Conservation (phyloP, 2,888 invertebrate genomes). For the Mechanitis mazaeus region DNA sequence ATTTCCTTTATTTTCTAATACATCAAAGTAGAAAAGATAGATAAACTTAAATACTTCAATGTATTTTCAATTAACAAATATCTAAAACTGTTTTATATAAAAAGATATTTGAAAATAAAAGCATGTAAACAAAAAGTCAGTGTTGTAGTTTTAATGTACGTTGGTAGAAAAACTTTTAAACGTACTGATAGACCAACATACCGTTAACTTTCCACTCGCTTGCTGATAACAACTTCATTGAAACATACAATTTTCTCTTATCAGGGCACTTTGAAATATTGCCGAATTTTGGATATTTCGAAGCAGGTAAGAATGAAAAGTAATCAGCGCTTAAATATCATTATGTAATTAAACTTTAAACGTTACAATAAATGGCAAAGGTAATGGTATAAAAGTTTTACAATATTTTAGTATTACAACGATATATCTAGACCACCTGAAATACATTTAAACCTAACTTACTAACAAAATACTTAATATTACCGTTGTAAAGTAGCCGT, state of each 20-base stretch:
- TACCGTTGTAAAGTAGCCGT: background rate
- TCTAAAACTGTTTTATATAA: too few relatives aligned
- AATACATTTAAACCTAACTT: too few relatives aligned
- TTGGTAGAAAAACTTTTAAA: slow-evolving; percentile 6
- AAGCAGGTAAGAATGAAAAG: slow-evolving; percentile 39
- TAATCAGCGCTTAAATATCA: slow-evolving; percentile 27
- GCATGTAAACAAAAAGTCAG: background rate
- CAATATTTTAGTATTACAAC: background rate
- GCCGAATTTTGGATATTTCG: slow-evolving; percentile 55
- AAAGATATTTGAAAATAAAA: too few relatives aligned
- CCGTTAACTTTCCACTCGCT: slow-evolving; percentile 22
- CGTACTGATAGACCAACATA: slow-evolving; percentile 15
- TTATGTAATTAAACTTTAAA: too few relatives aligned
- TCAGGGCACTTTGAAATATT: slow-evolving; percentile 63
- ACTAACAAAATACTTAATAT: slow-evolving; percentile 1
- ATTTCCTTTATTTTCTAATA: too few relatives aligned
- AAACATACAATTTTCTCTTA: slow-evolving; percentile 55
- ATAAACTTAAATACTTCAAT: too few relatives aligned
- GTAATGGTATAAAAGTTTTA: background rate
- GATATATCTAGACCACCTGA: background rate
- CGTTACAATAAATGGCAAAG: background rate
- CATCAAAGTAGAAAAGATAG: too few relatives aligned
- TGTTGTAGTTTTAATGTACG: background rate
- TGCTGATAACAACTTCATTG: slow-evolving; percentile 69
- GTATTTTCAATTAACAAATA: too few relatives aligned